Evolutionary conservation across 2,888 invertebrate genomes (phyloP), one percentile per base, ranked within the genome.

Genomic region (Conops quadrifasciatus): DNA sequence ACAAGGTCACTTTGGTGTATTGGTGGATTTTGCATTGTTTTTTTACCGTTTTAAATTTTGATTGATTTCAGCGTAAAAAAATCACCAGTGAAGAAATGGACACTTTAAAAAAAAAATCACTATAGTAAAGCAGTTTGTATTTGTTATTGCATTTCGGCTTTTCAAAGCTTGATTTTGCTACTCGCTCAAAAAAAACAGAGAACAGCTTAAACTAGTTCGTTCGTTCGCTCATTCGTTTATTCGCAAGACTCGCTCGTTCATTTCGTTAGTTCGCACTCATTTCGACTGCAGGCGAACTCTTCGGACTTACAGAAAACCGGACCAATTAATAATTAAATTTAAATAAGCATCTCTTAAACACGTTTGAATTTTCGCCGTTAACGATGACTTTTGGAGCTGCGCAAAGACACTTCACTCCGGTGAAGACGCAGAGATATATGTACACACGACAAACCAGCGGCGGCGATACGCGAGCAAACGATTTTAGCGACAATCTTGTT

Each of bases 301-400:
- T 36, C 59, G 59, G 28, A 24, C 11, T 24, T 28, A 26, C 30
- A 15, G n/a, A 51, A 66, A 66, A 66, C 65, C 24, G 65, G 65
- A 66, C 51, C 53, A 26, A 66, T 66, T 66, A 66, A 66, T 49
- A 53, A 53, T 30, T 21, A 66, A 66, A 66, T 36, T 53, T 53
- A 28, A 66, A n/a, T 47, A 66, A 51, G n/a, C 15, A 63, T 28
- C 24, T 56, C 3, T 28, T 58, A 66, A 51, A 62, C 62, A 62
- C 62, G 45, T 62, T 62, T 45, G 9, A 36, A n/a, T n/a, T n/a
- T 30, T n/a, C 1, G 30, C 15, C 30, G 28, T 53, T 53, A n/a
- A 9, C 51, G 11, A 15, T 66, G 28, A 66, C n/a, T 28, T 16
- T 53, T 51, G 30, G 51, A 49, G 53, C 63, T 45, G 24, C 63